Evolutionary conservation across 2,888 invertebrate genomes (phyloP), one percentile per base, ranked within the genome.

Genomic region (Lordiphosa fenestrarum): DNA sequence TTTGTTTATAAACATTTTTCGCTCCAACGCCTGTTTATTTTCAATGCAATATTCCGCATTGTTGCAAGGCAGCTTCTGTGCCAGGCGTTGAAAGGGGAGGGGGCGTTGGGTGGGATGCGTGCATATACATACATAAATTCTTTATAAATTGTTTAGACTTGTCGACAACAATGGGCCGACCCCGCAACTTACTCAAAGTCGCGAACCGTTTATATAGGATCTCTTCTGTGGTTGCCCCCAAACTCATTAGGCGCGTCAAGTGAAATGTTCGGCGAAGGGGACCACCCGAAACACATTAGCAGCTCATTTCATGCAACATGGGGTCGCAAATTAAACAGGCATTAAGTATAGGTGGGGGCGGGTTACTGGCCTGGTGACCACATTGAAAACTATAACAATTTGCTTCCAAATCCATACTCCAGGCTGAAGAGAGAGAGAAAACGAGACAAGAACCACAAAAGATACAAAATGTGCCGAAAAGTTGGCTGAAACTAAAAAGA

Each of bases 181-280:
- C 41, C 66, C 59, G 50, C 62, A 70, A 69, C 66, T 81, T 73
- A 69, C 69, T 63, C 71, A 70, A 72, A 74, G 63, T 55, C 72
- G 68, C 60, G 51, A 60, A 49, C 55, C 59, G 54, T 46, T 30
- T 30, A 30, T 9, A 6, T 36, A 33, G 36, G 21, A 44, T 44
- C 44, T 44, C 33, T 44, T 44, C 13, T 52, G 55, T 44, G 55
- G 53, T 33, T n/a, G 35, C 10, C 5, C n/a, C 6, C 7, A 19
- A 72, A 73, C 81, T 83, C 77, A 78, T 78, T 78, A 78, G 73
- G 82, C 82, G 77, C 82, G 77, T 82, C 77, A 78, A 78, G 78
- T 80, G 83, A 80, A 76, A 80, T 80, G 76, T 67, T 78, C 67
- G 41, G 38, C 38, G 36, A 37, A 25, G 47, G 49, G 37, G 42